phyloP scores from a whole-genome alignment of 2,888 invertebrate species.

The Euphydryas editha region DNA sequence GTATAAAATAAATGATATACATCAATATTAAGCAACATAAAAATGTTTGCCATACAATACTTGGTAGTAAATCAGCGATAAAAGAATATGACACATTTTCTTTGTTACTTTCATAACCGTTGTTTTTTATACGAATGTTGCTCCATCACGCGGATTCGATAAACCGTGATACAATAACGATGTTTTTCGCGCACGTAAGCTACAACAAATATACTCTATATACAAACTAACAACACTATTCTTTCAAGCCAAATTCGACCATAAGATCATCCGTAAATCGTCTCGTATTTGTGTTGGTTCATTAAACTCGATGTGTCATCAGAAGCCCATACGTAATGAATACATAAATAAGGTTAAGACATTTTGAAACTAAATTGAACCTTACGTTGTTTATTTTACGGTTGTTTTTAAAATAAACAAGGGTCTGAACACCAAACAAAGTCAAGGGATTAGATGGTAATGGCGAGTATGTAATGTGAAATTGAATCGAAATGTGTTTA shows the following conservation, averaged over 20 bases:
- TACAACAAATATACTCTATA: constrained; percentile 28
- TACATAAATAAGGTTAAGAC: constrained; percentile 45
- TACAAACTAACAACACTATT: constrained; percentile 26
- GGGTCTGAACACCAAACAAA: constrained; percentile 21
- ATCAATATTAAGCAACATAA: neutral
- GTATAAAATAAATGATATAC: too few relatives aligned
- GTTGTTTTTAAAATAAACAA: constrained; percentile 16
- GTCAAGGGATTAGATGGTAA: constrained; percentile 46
- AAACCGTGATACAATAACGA: constrained; percentile 31
- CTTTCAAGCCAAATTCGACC: constrained; percentile 34
- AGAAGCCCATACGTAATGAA: constrained; percentile 46
- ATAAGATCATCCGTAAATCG: constrained; percentile 36
- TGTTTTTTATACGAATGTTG: constrained; percentile 36
- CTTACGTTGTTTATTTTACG: constrained; percentile 2
- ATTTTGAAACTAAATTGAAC: constrained; percentile 13
- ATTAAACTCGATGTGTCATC: constrained; percentile 40
- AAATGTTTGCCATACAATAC: neutral
- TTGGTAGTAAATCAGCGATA: neutral
- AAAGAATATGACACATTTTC: constrained; percentile 20
- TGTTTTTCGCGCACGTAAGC: constrained; percentile 34
- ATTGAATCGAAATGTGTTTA: constrained; percentile 48
- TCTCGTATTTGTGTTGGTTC: constrained; percentile 45
- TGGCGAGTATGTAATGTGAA: constrained; percentile 50
- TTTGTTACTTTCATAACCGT: constrained; percentile 21
- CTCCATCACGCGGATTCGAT: constrained; percentile 27